Percentiles rank a stretch among this genome's conserved stretches.
Evolutionary conservation across 2,113 vertebrate genomes (phyloP).

Genomic region (Reinhardtius hippoglossoides): DNA sequence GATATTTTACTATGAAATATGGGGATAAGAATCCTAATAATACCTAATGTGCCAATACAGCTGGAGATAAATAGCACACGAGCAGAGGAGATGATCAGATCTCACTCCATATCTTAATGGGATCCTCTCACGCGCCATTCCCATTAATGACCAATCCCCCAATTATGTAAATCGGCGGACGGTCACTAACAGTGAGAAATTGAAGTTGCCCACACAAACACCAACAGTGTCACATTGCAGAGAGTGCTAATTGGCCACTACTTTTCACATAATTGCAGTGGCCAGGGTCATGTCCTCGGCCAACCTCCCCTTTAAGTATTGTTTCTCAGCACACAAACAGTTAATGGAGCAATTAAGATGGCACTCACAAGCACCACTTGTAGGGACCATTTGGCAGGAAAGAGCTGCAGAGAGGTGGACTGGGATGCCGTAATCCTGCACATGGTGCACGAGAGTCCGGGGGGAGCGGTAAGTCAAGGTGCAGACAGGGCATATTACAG

Average conservation of each 20-base stretch:
- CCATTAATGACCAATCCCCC: constrained; percentile 80
- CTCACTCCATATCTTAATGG: constrained; percentile 83
- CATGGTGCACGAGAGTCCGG: constrained; percentile 33
- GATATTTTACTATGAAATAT: constrained; percentile 52
- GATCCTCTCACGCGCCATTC: constrained; percentile 78
- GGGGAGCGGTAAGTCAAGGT: constrained; percentile 24
- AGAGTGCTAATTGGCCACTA: constrained; percentile 82
- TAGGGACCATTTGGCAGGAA: constrained; percentile 63
- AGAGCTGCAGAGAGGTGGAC: constrained; percentile 37
- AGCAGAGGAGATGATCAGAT: constrained; percentile 76
- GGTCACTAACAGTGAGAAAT: constrained; percentile 74
- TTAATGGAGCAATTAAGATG: constrained; percentile 81
- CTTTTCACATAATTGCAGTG: constrained; percentile 81
- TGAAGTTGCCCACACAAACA: constrained; percentile 80
- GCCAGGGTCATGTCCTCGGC: constrained; percentile 73
- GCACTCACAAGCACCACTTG: constrained; percentile 68
- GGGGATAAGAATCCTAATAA: constrained; percentile 70
- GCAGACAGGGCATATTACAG: background rate
- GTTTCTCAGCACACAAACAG: constrained; percentile 80
- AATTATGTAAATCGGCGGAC: constrained; percentile 83
- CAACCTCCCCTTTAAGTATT: constrained; percentile 80
- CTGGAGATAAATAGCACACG: constrained; percentile 69
- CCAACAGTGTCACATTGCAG: constrained; percentile 79
- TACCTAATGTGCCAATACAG: constrained; percentile 57
- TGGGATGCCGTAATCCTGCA: constrained; percentile 34